These are phyloP conservation scores for Meloe dianella DNA, from an alignment of 2,888 invertebrate genomes.

Conservation along the genomic window DNA sequence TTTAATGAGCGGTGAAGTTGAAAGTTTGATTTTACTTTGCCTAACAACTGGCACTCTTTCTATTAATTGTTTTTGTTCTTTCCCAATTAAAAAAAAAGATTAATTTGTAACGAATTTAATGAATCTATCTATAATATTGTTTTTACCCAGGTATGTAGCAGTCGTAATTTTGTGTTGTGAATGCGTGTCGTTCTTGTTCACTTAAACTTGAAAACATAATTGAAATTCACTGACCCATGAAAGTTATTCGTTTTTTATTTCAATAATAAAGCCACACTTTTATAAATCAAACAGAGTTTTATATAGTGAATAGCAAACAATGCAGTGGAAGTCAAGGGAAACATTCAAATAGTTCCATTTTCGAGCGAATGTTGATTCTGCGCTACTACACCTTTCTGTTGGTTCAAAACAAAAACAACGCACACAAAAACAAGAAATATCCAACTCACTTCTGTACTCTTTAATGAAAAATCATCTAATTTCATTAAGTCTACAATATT, in stretches of 20 bases:
- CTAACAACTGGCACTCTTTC: no score
- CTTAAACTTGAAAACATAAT: conserved; percentile 68
- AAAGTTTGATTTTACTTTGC: background rate
- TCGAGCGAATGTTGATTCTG: conserved; percentile 25
- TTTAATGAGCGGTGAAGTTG: background rate
- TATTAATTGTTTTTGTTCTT: no score
- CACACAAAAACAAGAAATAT: background rate
- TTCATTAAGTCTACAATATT: conserved; percentile 1
- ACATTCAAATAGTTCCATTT: conserved; percentile 10
- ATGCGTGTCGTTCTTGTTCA: conserved; percentile 66
- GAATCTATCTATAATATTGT: background rate
- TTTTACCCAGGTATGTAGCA: conserved; percentile 71
- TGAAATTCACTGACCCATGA: conserved; percentile 33
- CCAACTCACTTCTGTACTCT: background rate
- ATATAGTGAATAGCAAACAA: background rate
- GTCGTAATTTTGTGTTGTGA: conserved; percentile 66
- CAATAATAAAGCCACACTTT: background rate
- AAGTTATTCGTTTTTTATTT: no score
- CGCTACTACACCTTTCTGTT: conserved; percentile 28
- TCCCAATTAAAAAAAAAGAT: no score
- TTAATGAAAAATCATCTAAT: background rate
- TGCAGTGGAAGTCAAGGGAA: conserved; percentile 10
- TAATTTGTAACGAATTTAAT: background rate
- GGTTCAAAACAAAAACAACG: background rate
- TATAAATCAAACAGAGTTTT: background rate